Conservation (phyloP, 37 sponge, comb jelly and placozoan genomes). For the Aphrocallistes beatrix region DNA sequence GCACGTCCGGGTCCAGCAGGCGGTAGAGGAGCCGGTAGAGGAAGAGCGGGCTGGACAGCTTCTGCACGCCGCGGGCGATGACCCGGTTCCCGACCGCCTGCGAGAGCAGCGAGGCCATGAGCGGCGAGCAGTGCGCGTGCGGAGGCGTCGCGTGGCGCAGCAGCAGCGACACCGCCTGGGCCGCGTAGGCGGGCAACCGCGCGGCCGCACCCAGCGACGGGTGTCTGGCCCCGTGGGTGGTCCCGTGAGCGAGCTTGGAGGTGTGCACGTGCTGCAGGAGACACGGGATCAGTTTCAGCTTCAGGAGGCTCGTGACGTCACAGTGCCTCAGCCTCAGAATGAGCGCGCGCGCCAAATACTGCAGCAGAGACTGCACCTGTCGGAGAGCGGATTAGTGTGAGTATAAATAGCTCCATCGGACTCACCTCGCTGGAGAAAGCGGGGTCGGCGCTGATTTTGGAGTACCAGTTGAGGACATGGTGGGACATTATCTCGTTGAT, state of each 20-base stretch:
- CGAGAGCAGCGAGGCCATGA: background rate
- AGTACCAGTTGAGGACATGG: background rate
- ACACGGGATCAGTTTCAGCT: conserved; percentile 3
- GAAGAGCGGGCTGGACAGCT: background rate
- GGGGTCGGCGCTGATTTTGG: background rate
- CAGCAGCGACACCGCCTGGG: background rate
- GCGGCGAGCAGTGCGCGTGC: background rate
- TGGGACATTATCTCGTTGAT: background rate
- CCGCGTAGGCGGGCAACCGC: background rate
- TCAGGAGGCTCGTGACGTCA: background rate
- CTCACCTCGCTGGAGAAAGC: background rate
- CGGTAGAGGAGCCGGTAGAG: conserved; percentile 13
- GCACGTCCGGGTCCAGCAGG: background rate
- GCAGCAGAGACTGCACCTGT: background rate
- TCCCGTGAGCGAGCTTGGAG: background rate
- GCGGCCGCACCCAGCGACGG: background rate
- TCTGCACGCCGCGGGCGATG: background rate
- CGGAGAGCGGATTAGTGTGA: background rate
- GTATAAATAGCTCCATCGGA: background rate
- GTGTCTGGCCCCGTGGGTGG: background rate
- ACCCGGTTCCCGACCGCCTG: background rate
- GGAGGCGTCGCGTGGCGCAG: background rate
- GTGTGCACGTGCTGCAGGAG: background rate
- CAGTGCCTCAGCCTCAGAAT: background rate
- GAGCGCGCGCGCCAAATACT: background rate